Evolutionary conservation across 1,140 invertebrate species (phyloP).

Genomic region (Psilanteris sp.): DNA sequence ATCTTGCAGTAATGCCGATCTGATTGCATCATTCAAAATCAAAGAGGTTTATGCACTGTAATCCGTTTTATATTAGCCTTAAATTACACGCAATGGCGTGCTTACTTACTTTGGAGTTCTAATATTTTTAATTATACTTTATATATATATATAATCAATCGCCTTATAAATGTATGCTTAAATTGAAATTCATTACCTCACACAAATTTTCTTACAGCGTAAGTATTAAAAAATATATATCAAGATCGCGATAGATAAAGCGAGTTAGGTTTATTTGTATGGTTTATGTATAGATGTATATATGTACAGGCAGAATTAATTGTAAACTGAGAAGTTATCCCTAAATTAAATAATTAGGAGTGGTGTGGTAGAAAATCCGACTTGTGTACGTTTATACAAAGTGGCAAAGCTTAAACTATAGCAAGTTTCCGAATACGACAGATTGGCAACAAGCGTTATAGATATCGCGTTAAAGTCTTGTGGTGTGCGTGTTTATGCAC

Average conservation of each 20-base stretch:
- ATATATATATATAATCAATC: neutral
- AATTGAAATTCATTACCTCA: too few species aligned
- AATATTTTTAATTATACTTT: neutral
- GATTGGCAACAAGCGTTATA: constrained; percentile 38
- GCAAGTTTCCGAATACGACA: constrained; percentile 30
- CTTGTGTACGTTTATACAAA: constrained; percentile 39
- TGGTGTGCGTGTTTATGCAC: constrained; percentile 35
- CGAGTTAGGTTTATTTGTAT: too few species aligned
- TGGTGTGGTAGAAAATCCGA: constrained; percentile 14
- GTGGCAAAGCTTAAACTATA: constrained; percentile 22
- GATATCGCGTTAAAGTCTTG: constrained; percentile 46
- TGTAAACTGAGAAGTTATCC: neutral
- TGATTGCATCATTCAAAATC: constrained; percentile 4
- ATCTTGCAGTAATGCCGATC: constrained; percentile 5
- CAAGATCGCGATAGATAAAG: too few species aligned
- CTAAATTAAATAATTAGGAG: constrained; percentile 35
- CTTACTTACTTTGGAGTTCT: constrained; percentile 1
- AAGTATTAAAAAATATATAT: too few species aligned
- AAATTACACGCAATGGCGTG: neutral
- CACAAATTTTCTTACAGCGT: too few species aligned
- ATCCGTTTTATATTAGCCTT: constrained; percentile 1
- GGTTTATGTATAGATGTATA: too few species aligned
- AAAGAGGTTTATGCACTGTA: neutral
- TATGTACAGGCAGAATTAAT: too few species aligned
- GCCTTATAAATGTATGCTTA: too few species aligned